A percentile compares a stretch with the other conserved stretches of the same genome.
phyloP scores from a whole-genome alignment of 2,888 invertebrate species.

The Calameuta filiformis region DNA sequence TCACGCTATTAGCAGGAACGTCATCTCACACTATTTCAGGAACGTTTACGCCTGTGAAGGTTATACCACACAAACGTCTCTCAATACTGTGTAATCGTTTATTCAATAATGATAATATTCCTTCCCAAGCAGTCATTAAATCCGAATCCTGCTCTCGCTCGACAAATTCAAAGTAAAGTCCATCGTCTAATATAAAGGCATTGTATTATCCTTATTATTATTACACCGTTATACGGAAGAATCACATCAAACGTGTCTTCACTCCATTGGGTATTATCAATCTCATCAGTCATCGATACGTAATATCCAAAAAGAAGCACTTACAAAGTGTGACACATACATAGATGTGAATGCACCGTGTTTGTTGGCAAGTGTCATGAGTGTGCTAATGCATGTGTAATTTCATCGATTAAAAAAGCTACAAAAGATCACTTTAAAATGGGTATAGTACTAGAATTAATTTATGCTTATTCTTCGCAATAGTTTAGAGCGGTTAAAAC shows the following conservation, averaged over 20 bases:
- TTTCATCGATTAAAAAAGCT: background rate
- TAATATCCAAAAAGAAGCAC: background rate
- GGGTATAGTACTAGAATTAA: background rate
- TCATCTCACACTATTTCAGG: background rate
- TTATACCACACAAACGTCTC: background rate
- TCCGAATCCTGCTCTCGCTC: conserved; percentile 8
- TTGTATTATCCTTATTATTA: background rate
- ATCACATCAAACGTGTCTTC: background rate
- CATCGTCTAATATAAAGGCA: background rate
- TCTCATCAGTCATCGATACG: background rate
- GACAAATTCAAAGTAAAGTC: conserved; percentile 10
- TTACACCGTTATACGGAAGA: background rate
- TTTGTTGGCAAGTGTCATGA: background rate
- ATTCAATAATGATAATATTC: conserved; percentile 24
- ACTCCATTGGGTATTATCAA: background rate
- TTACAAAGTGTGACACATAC: background rate
- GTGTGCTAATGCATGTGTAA: background rate
- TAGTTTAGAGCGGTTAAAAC: background rate
- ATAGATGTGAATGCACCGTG: background rate
- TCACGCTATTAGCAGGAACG: too few relatives aligned
- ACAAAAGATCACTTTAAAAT: background rate
- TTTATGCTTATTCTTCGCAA: background rate
- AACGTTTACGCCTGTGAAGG: background rate
- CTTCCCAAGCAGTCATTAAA: conserved; percentile 24
- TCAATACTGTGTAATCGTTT: conserved; percentile 18